Conservation (phyloP, 1,140 invertebrate species). For the Physella acuta region DNA sequence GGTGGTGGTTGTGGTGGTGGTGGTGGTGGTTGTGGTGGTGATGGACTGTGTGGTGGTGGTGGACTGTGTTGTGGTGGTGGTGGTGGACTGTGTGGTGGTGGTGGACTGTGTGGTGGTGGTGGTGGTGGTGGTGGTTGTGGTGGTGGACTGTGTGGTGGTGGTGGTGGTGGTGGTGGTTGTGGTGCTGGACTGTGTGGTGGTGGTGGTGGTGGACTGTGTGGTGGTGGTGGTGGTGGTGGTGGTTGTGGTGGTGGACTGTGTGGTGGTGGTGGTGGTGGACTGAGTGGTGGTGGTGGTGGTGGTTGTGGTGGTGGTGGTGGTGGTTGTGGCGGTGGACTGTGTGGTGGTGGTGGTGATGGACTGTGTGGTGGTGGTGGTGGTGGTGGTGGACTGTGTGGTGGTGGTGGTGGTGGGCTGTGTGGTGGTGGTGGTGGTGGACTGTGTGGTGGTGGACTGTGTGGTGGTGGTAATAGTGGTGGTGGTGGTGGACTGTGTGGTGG, state of each 20-base stretch:
- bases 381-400: too few species aligned
- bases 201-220: neutral
- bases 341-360: too few species aligned
- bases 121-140: constrained; percentile 4
- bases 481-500: too few species aligned
- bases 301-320: constrained; percentile 8
- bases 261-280: neutral
- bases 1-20: neutral
- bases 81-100: neutral
- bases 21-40: neutral
- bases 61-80: neutral
- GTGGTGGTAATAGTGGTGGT: too few species aligned
- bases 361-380: constrained; percentile 1
- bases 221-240: too few species aligned
- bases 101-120: neutral
- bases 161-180: too few species aligned
- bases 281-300: constrained; percentile 2
- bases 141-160: too few species aligned
- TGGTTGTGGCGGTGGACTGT: neutral
- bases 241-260: too few species aligned
- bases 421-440: too few species aligned
- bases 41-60: neutral
- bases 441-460: too few species aligned
- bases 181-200: neutral
- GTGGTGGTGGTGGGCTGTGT: too few species aligned